Percentiles rank a stretch among this genome's conserved stretches.
Evolutionary conservation across 1,140 invertebrate species (phyloP).

Genomic region (Calosoma granatense): DNA sequence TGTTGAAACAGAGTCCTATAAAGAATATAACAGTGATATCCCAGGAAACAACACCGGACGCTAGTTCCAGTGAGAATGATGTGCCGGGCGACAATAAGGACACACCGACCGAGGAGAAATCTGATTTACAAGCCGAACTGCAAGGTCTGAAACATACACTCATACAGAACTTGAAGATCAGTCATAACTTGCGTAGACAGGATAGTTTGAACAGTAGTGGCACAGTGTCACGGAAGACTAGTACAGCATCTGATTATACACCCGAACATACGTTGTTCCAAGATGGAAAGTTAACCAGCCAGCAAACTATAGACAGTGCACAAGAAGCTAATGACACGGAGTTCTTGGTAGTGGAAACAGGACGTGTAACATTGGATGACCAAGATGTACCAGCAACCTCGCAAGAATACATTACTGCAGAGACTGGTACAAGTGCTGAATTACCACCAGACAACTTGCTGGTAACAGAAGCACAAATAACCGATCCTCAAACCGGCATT

Average conservation of each 20-base stretch:
- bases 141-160: constrained; percentile 27
- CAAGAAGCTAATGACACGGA: too few species aligned
- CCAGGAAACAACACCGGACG: neutral
- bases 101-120: neutral
- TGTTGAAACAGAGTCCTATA: neutral
- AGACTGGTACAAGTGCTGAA: neutral
- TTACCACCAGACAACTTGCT: neutral
- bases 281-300: constrained; percentile 5
- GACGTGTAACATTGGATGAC: too few species aligned
- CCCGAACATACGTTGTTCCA: constrained; percentile 38
- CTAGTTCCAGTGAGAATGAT: constrained; percentile 1
- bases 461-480: neutral
- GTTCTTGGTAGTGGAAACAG: neutral
- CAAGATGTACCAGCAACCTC: too few species aligned
- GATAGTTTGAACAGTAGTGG: constrained; percentile 39
- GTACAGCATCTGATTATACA: constrained; percentile 43
- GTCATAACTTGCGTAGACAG: constrained; percentile 28
- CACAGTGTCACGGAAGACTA: constrained; percentile 41
- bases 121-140: constrained; percentile 8
- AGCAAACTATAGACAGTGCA: neutral
- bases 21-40: constrained; percentile 6
- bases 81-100: neutral
- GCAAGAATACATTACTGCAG: neutral
- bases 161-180: constrained; percentile 24
- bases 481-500: neutral